A percentile compares a stretch with the other conserved stretches of the same genome.
Evolutionary conservation across 2,797 vertebrate species (phyloP).

Genomic region (Rhinophrynus dorsalis): DNA sequence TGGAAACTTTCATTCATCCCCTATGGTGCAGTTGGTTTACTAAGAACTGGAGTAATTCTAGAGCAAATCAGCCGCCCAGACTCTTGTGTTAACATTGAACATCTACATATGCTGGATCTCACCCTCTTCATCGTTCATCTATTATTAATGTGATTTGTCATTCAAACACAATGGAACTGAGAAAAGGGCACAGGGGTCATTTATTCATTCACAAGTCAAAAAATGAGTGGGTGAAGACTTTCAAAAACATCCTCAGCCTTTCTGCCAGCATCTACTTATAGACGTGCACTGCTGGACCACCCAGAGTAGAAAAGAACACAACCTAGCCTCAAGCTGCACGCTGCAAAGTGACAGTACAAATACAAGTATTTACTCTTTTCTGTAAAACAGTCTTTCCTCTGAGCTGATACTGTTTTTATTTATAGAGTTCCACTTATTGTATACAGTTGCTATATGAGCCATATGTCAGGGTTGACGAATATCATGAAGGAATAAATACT

Average conservation of each 20-base stretch:
- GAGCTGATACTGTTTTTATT: neutral
- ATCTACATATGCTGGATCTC: too few relatives aligned
- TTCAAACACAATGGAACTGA: too few relatives aligned
- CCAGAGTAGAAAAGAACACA: neutral
- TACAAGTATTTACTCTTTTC: constrained; percentile 11
- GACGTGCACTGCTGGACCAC: constrained; percentile 16
- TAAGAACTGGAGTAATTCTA: too few relatives aligned
- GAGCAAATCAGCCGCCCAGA: too few relatives aligned
- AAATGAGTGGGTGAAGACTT: constrained; percentile 1
- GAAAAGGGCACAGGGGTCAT: constrained; percentile 3
- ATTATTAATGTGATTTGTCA: too few relatives aligned
- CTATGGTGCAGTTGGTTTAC: too few relatives aligned
- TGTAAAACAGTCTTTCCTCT: neutral
- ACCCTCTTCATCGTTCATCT: too few relatives aligned
- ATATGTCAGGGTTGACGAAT: neutral
- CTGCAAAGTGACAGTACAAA: neutral
- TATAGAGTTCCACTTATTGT: neutral
- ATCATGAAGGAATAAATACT: neutral
- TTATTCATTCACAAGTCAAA: constrained; percentile 23
- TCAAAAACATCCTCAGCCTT: neutral
- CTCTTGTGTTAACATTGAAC: too few relatives aligned
- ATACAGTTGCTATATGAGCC: neutral
- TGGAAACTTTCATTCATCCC: too few relatives aligned
- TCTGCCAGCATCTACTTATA: constrained; percentile 7
- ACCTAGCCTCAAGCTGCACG: neutral